Percentiles rank a stretch among this genome's conserved stretches.
Conservation (phyloP, 2,888 invertebrate species). For the Onchidella celtica region DNA sequence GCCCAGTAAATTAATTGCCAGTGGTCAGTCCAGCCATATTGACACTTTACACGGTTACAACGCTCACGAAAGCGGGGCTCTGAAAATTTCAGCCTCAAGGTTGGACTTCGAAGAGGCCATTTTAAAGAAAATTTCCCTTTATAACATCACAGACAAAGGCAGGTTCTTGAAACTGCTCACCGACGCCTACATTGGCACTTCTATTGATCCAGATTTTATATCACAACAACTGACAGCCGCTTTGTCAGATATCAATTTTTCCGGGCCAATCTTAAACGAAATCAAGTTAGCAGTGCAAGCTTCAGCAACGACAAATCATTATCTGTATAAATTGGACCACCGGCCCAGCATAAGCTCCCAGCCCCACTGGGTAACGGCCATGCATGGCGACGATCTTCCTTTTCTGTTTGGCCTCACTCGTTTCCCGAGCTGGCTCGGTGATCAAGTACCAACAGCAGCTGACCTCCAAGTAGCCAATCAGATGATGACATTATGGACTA, state of each 20-base stretch:
- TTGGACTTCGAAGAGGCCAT: no score
- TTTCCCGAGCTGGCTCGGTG: not conserved
- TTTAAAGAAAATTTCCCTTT: no score
- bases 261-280: not conserved
- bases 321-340: slow-evolving; percentile 21
- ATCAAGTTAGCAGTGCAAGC: not conserved
- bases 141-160: not conserved
- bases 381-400: slow-evolving; percentile 14
- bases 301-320: not conserved
- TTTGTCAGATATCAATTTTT: slow-evolving; percentile 1
- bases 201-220: not conserved
- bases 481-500: slow-evolving; percentile 22
- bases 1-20: no score
- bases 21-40: no score
- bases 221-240: not conserved
- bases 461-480: not conserved
- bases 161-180: not conserved
- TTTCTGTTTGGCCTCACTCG: not conserved
- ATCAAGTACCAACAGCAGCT: not conserved
- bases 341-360: not conserved
- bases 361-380: slow-evolving; percentile 1
- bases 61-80: no score
- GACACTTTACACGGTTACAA: no score
- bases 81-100: no score
- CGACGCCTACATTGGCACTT: not conserved